phyloP scores from a whole-genome alignment of 2,797 vertebrate genomes.

The Cynodonichthys magdalenae region DNA sequence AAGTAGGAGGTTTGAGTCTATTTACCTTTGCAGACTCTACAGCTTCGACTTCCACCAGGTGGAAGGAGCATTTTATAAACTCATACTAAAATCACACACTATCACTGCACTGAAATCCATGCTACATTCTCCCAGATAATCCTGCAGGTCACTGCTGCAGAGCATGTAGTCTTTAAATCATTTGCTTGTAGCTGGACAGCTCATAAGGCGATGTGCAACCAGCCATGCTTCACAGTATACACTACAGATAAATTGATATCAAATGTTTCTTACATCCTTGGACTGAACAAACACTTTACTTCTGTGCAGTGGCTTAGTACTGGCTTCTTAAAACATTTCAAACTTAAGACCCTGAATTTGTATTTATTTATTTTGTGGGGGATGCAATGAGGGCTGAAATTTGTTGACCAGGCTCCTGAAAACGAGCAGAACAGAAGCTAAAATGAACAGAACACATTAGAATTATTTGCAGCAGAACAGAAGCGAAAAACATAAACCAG shows the following conservation, averaged over 20 bases:
- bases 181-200: slow-evolving; percentile 43
- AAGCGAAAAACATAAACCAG: no score
- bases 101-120: slow-evolving; percentile 44
- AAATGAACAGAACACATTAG: no score
- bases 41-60: slow-evolving; percentile 41
- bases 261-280: slow-evolving; percentile 24
- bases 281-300: slow-evolving; percentile 38
- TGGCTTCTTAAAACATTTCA: not conserved
- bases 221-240: slow-evolving; percentile 39
- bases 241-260: slow-evolving; percentile 43
- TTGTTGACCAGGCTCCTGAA: no score
- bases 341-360: not conserved
- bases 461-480: no score
- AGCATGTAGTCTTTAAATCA: slow-evolving; percentile 46
- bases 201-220: slow-evolving; percentile 40
- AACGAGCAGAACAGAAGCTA: no score
- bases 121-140: slow-evolving; percentile 50
- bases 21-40: slow-evolving; percentile 19
- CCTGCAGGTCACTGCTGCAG: slow-evolving; percentile 41
- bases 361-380: no score
- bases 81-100: slow-evolving; percentile 36
- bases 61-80: slow-evolving; percentile 49
- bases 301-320: slow-evolving; percentile 5
- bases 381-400: no score
- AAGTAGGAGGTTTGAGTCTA: slow-evolving; percentile 21